Conservation (phyloP, 1,140 invertebrate species). For the Archivesica marissinica region DNA sequence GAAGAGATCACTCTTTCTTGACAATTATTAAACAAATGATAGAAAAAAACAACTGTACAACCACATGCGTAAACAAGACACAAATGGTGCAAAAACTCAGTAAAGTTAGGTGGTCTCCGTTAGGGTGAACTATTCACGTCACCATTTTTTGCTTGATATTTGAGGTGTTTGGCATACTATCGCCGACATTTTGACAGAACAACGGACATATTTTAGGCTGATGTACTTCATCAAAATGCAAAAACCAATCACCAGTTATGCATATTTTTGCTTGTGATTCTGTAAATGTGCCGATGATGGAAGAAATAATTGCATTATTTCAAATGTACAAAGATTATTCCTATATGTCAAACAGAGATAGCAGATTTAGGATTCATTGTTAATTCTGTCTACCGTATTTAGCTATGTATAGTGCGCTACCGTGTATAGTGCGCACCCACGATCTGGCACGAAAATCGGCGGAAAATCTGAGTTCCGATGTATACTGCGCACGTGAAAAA, state of each 20-base stretch:
- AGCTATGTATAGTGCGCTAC: too few species aligned
- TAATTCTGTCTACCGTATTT: too few species aligned
- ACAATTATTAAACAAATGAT: conserved; percentile 42
- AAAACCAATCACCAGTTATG: neutral
- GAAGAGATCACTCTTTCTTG: neutral
- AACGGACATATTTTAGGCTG: conserved; percentile 1
- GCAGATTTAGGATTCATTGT: too few species aligned
- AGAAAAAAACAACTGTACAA: conserved; percentile 13
- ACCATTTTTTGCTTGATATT: neutral
- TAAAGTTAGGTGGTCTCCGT: conserved; percentile 31
- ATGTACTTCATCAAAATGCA: conserved; percentile 20
- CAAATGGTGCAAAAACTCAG: conserved; percentile 22
- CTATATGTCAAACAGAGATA: too few species aligned
- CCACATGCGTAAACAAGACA: conserved; percentile 23
- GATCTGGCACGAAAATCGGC: too few species aligned
- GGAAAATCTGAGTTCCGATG: too few species aligned
- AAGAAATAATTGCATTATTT: too few species aligned
- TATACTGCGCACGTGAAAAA: too few species aligned
- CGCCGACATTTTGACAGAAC: conserved; percentile 18
- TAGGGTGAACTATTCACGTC: conserved; percentile 14
- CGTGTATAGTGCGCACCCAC: too few species aligned
- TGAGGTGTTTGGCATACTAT: neutral
- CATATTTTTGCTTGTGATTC: neutral
- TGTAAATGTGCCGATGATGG: too few species aligned
- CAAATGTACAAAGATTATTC: too few species aligned